Evolutionary conservation across 2,113 vertebrate genomes (phyloP), one percentile per base, ranked within the genome.

Genomic region (Aleadryas rufinucha): DNA sequence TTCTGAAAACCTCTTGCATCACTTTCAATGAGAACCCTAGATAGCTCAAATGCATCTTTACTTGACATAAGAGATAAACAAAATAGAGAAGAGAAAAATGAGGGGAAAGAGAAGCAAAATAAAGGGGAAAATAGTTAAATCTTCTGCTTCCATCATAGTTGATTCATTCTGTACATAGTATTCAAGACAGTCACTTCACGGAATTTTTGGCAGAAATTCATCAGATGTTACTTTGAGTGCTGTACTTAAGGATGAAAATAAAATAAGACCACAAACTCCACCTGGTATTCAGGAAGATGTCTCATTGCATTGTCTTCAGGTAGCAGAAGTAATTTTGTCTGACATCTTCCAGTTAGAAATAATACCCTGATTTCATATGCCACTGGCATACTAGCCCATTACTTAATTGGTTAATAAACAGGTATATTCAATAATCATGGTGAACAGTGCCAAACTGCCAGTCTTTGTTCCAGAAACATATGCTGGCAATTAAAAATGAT

Each of bases 391-490:
- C 15, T 71, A 60, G 39, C 35, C 52, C 39, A n/a, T 87, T 84
- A 84, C 45, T 93, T 92, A 95, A 93, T 65, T 87, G 30, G 6
- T 80, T 93, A 92, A 89, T 92, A 89, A 95, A 94, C 45, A 93
- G 66, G 90, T 81, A 86, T 72, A 79, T 37, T 78, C 65, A 88
- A 33, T 93, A 90, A 84, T 64, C 47, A 52, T 33, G 14, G 82
- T 33, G 30, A 65, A 88, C 45, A 28, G 24, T 82, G 79, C 68
- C 87, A 93, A 91, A 82, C 56, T 93, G 76, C 49, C 83, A 92
- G 66, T 90, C 61, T 89, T 93, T 93, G 47, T 61, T 93, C 72
- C 80, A 72, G 63, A 84, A 93, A 44, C 56, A 53, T 82, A 94
- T 37, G 60, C 13, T 79, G 52, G n/a, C 47, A 87, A 83, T 75